A percentile compares a stretch with the other conserved stretches of the same genome.
Evolutionary conservation across 2,797 vertebrate genomes (phyloP).

Genomic region (Paramormyrops hopkinsi): DNA sequence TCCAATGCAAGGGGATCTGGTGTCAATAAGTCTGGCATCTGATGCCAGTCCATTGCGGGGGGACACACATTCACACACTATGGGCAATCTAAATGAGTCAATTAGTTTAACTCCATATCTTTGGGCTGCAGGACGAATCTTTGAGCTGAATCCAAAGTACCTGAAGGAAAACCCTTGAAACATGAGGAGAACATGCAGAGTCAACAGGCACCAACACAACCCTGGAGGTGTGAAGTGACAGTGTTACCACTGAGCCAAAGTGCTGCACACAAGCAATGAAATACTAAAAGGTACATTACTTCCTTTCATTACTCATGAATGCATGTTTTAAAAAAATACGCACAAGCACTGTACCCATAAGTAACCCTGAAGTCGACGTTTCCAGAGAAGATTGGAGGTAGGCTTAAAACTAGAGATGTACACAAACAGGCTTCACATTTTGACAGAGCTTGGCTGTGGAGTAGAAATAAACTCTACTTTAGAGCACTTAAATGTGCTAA

Average conservation of each 20-base stretch:
- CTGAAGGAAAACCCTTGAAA: neutral
- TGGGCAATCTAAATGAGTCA: neutral
- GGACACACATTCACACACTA: neutral
- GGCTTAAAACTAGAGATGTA: neutral
- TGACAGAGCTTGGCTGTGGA: conserved; percentile 4
- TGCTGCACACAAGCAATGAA: neutral
- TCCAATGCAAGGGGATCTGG: neutral
- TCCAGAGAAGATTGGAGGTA: neutral
- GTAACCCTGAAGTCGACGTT: neutral
- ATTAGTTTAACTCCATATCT: neutral
- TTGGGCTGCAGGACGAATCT: neutral
- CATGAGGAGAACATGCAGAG: neutral
- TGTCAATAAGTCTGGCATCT: no score
- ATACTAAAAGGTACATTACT: neutral
- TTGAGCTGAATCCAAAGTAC: neutral
- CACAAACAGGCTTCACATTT: neutral
- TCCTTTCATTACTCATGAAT: neutral
- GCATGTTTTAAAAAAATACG: neutral
- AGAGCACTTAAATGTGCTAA: conserved; percentile 27
- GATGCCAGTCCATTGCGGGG: neutral
- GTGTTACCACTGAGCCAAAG: neutral
- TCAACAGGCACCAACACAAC: neutral
- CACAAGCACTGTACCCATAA: neutral
- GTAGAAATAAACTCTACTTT: conserved; percentile 27
- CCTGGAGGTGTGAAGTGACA: neutral